A percentile compares a stretch with the other conserved stretches of the same genome.
Conservation (phyloP, 2,888 invertebrate species). For the Digitonthophagus gazella region DNA sequence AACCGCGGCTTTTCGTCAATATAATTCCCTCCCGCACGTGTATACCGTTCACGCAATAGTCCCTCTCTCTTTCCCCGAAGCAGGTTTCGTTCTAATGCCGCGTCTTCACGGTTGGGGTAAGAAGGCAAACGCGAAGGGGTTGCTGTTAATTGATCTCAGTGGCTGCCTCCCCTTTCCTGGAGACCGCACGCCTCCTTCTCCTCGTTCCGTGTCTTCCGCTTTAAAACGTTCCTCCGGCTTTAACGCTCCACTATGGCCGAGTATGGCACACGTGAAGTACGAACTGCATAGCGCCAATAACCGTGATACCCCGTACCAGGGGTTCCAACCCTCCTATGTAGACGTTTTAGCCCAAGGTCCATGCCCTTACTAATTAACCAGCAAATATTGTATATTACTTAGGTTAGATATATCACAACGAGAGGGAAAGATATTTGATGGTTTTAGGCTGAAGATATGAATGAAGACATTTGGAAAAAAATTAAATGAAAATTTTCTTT, state of each 20-base stretch:
- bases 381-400: conserved; percentile 48
- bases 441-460: background rate
- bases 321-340: conserved; percentile 31
- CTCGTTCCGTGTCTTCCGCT: conserved; percentile 30
- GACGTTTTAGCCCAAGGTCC: conserved; percentile 22
- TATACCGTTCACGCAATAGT: too few species aligned
- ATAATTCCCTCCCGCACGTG: too few species aligned
- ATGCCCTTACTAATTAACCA: conserved; percentile 47
- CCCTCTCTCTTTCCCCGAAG: background rate
- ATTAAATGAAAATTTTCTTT: background rate
- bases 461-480: background rate
- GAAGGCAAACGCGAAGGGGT: conserved; percentile 37
- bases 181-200: conserved; percentile 15
- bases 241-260: conserved; percentile 37
- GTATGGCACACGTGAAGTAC: conserved; percentile 42
- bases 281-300: conserved; percentile 50
- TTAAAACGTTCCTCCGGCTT: conserved; percentile 30
- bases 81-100: background rate
- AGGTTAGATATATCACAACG: background rate
- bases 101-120: conserved; percentile 34
- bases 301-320: conserved; percentile 51
- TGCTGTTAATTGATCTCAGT: conserved; percentile 48
- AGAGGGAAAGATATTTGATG: background rate
- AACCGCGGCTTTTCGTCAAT: too few species aligned
- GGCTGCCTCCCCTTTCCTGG: conserved; percentile 23